These are phyloP conservation scores for Caenorhabditis brenneri DNA, from an alignment of 1,140 invertebrate genomes.

Conservation along the genomic window DNA sequence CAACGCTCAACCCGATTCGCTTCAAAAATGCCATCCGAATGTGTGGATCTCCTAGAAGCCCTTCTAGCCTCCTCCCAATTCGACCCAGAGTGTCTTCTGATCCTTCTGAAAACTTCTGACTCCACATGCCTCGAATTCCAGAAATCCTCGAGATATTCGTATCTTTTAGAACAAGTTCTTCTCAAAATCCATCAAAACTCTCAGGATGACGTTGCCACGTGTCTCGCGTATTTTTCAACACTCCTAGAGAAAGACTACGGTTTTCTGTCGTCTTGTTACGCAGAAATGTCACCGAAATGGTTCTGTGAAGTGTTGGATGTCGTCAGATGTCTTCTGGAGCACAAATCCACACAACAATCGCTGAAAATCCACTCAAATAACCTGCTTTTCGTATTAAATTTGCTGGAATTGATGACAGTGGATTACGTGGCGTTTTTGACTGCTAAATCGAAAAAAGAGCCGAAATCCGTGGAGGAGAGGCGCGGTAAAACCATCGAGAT, in stretches of 20 bases:
- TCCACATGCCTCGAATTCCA: background rate
- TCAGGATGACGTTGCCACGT: background rate
- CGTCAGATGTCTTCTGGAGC: background rate
- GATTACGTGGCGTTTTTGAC: slow-evolving; percentile 13
- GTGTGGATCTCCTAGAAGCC: background rate
- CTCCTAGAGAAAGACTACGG: background rate
- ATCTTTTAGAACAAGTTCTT: background rate
- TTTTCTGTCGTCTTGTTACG: slow-evolving; percentile 5
- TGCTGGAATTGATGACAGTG: slow-evolving; percentile 32
- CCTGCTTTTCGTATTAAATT: slow-evolving; percentile 26
- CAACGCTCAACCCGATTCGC: slow-evolving; percentile 5
- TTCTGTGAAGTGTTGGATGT: slow-evolving; percentile 12
- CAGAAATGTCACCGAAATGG: background rate
- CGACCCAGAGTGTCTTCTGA: background rate
- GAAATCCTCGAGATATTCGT: background rate
- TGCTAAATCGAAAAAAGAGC: background rate
- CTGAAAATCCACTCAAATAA: slow-evolving; percentile 49
- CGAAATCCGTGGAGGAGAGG: background rate
- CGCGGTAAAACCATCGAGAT: background rate
- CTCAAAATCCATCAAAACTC: background rate
- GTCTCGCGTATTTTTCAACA: background rate
- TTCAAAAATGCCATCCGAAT: background rate
- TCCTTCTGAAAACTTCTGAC: background rate
- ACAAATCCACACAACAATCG: background rate
- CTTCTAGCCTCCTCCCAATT: background rate